Evolutionary conservation across 2,113 vertebrate species (phyloP).

Genomic region (Aptenodytes forsteri): DNA sequence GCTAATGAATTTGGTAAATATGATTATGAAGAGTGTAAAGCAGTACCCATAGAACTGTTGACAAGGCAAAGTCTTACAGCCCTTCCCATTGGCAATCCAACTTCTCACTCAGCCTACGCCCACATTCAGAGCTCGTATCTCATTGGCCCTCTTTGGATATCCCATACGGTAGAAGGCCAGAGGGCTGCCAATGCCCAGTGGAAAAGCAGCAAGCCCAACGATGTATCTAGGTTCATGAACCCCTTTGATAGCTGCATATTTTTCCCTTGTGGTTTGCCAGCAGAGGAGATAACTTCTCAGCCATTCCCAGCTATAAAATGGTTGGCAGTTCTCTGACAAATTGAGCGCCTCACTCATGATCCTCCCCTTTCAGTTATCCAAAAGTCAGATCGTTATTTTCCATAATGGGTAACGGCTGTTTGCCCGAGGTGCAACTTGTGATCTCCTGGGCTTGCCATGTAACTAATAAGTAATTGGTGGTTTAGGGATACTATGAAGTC

Average conservation of each 20-base stretch:
- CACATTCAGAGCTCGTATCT: neutral
- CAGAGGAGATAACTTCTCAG: neutral
- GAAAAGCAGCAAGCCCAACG: neutral
- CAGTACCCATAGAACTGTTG: neutral
- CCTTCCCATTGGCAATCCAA: neutral
- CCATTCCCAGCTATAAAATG: neutral
- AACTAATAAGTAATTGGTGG: slow-evolving; percentile 43
- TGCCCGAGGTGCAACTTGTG: neutral
- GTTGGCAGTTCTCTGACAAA: neutral
- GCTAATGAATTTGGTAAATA: neutral
- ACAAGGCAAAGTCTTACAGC: neutral
- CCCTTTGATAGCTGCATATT: neutral
- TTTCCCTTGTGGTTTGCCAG: neutral
- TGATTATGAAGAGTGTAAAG: neutral
- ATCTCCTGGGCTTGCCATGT: neutral
- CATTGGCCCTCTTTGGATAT: neutral
- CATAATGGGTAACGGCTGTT: neutral
- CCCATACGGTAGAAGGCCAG: neutral
- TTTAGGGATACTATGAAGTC: neutral
- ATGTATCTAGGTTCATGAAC: neutral
- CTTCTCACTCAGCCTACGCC: neutral
- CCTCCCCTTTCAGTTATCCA: slow-evolving; percentile 18
- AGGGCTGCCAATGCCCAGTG: neutral
- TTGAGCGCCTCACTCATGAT: neutral
- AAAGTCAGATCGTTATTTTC: slow-evolving; percentile 24